Base-by-base conservation (phyloP, 2,888 invertebrate genomes). In the Sarcophaga subvicina region DNA sequence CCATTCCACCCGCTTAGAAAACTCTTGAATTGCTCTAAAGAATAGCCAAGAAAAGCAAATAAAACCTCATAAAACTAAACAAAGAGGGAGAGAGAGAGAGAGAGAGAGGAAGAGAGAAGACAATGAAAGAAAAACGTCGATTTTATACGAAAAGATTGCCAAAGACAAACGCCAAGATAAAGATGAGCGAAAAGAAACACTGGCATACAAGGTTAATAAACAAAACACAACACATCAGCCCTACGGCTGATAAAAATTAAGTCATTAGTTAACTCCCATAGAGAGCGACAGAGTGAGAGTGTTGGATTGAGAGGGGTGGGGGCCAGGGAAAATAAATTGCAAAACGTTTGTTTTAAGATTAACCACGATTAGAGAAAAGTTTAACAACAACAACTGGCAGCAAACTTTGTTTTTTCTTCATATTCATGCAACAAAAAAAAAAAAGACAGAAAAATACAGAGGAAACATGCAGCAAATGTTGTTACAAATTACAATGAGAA, bases 211-310 rank as follows among this genome's bases (percentile, higher is more conserved):
- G 91, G 90, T 91, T 91, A 91, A 87, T 87, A 78, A 82, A 87
- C 84, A 87, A 87, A 90, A 37, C 37, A 37, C 37, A 37, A 10
- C 10, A 37, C 8, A 37, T 37, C 8, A 37, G 90, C 91, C 92
- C 92, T 91, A 91, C 91, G 91, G 91, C 92, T 91, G 93, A 93
- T 93, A 93, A 79, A 84, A 93, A 93, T 93, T 93, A 93, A 93
- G 93, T 93, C 93, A 93, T 93, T 93, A 93, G 93, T 92, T 93
- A 91, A 90, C 89, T 90, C 89, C 91, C 89, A 80, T 75, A 49
- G 49, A 12, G 11, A 0, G 17, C 2, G 54, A 49, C 8, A 86
- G 73, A 62, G 72, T 25, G 67, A 69, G 62, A 67, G 17, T 14
- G 14, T 49, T 37, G n/a, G 12, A 49, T 8, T 49, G 4, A 4